Conservation (phyloP, 2,888 invertebrate genomes). For the Cryptocephalus moraei region DNA sequence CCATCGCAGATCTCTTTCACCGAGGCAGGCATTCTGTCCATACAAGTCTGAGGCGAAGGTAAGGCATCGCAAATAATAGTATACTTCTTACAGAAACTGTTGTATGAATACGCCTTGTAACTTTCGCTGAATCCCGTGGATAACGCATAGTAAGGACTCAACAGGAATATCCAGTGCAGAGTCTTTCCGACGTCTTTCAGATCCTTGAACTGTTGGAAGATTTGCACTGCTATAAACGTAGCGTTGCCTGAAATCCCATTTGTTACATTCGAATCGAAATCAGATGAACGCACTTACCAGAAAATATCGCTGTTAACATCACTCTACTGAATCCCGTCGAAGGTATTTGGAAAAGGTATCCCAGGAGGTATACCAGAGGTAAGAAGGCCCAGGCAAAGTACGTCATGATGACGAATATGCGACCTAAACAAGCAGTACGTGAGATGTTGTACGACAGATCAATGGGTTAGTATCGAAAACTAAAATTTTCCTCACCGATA, state of each 20-base stretch:
- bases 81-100: slow-evolving; percentile 15
- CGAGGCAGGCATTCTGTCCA: too few species aligned
- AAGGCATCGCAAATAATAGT: too few species aligned
- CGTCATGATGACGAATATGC: slow-evolving; percentile 51
- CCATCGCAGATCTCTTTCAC: too few species aligned
- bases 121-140: slow-evolving; percentile 38
- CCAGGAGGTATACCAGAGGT: slow-evolving; percentile 61
- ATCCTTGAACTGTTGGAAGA: slow-evolving; percentile 52
- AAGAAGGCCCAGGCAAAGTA: slow-evolving; percentile 62
- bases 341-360: slow-evolving; percentile 60
- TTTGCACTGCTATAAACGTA: slow-evolving; percentile 57
- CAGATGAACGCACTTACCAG: slow-evolving; percentile 44
- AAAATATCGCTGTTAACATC: slow-evolving; percentile 60
- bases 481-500: slow-evolving; percentile 43
- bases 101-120: slow-evolving; percentile 21
- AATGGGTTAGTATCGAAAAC: too few species aligned
- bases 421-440: slow-evolving; percentile 35
- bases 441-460: too few species aligned
- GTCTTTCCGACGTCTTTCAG: slow-evolving; percentile 47
- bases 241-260: slow-evolving; percentile 51
- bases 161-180: slow-evolving; percentile 56
- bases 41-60: too few species aligned
- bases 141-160: slow-evolving; percentile 62
- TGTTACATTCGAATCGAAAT: neutral
- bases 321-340: slow-evolving; percentile 66